A percentile compares a stretch with the other conserved stretches of the same genome.
phyloP scores from a whole-genome alignment of 2,888 invertebrate species.

The Tenthredo distinguenda region DNA sequence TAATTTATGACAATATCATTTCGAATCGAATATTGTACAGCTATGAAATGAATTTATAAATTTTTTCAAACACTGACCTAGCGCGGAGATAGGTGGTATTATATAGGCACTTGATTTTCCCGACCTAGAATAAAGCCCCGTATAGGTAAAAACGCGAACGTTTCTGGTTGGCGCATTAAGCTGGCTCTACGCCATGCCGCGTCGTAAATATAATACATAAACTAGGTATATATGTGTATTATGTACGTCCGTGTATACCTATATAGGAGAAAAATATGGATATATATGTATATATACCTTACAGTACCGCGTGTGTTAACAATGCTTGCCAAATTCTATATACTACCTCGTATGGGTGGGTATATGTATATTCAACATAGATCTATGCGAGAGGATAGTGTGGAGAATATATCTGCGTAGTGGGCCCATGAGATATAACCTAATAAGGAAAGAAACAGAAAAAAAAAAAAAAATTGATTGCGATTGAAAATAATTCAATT shows the following conservation, averaged over 20 bases:
- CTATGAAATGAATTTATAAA: background rate
- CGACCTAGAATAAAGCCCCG: slow-evolving; percentile 9
- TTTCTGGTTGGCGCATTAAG: slow-evolving; percentile 21
- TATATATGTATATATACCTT: background rate
- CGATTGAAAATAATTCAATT: too few relatives aligned
- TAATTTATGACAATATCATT: too few relatives aligned
- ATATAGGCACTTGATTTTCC: background rate
- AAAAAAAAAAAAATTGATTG: too few relatives aligned
- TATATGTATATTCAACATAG: background rate
- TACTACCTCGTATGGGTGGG: background rate
- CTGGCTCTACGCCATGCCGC: slow-evolving; percentile 26
- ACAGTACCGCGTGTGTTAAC: background rate
- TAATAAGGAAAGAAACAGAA: too few relatives aligned
- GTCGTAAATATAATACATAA: slow-evolving; percentile 15
- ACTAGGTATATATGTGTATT: background rate
- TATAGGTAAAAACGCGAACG: background rate
- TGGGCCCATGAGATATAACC: too few relatives aligned
- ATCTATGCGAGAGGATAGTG: background rate
- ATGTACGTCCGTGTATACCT: background rate
- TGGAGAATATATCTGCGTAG: background rate
- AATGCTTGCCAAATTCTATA: background rate
- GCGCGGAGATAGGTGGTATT: background rate
- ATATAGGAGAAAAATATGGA: background rate
- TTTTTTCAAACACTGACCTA: background rate
- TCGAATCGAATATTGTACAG: too few relatives aligned